phyloP scores from a whole-genome alignment of 2,797 vertebrate species.

The Lacerta agilis region DNA sequence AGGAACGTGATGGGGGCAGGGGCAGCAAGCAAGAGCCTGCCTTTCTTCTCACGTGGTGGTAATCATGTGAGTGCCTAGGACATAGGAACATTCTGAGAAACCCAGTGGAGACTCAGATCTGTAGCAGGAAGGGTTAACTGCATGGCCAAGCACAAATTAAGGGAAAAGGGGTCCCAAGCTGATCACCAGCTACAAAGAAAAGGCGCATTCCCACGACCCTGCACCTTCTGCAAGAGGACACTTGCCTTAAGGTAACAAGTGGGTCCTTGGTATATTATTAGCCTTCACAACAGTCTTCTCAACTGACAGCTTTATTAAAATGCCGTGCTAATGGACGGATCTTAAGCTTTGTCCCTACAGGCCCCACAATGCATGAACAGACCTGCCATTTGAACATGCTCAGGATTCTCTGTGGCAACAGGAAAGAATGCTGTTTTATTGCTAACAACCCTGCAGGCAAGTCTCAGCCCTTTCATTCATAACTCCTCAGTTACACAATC shows the following conservation, averaged over 20 bases:
- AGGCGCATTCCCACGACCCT: neutral
- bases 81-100: too few relatives aligned
- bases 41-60: too few relatives aligned
- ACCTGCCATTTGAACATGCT: slow-evolving; percentile 25
- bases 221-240: neutral
- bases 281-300: slow-evolving; percentile 15
- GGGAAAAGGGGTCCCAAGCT: neutral
- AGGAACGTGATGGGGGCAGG: too few relatives aligned
- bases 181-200: neutral
- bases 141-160: neutral
- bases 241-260: neutral
- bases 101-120: too few relatives aligned
- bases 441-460: slow-evolving; percentile 31
- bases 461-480: slow-evolving; percentile 43
- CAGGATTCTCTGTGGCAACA: slow-evolving; percentile 35
- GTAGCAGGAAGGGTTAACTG: too few relatives aligned
- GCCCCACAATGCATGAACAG: slow-evolving; percentile 17
- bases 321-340: slow-evolving; percentile 10
- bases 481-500: slow-evolving; percentile 25
- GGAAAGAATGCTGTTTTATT: slow-evolving; percentile 43
- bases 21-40: too few relatives aligned
- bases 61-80: too few relatives aligned
- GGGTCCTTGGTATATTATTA: neutral
- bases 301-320: slow-evolving; percentile 26
- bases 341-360: slow-evolving; percentile 35